Evolutionary conservation across 2,113 vertebrate genomes (phyloP).

Genomic region (Pelmatolapia mariae): DNA sequence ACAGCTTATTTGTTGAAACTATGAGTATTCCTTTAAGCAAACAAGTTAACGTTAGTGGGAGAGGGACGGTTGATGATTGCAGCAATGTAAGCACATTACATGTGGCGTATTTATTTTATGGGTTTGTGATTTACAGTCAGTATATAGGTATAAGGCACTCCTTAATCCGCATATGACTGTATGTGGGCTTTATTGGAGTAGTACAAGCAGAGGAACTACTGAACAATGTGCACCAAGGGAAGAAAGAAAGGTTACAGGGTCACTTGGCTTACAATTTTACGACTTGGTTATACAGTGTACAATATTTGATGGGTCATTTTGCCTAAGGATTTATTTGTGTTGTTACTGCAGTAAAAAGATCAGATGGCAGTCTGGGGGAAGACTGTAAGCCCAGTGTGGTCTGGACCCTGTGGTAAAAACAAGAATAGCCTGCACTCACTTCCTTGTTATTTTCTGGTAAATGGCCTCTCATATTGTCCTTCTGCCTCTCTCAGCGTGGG

Average conservation of each 20-base stretch:
- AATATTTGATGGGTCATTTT: neutral
- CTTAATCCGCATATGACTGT: neutral
- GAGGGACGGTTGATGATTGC: neutral
- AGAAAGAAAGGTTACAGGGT: neutral
- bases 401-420: neutral
- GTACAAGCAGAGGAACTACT: neutral
- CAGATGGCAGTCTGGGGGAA: neutral
- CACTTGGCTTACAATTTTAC: neutral
- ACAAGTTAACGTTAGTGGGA: neutral
- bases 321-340: neutral
- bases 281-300: neutral
- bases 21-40: slow-evolving; percentile 40
- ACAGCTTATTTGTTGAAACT: slow-evolving; percentile 13
- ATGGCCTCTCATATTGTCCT: slow-evolving; percentile 8
- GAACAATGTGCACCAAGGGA: neutral
- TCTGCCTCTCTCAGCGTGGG: neutral
- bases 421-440: neutral
- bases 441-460: slow-evolving; percentile 13
- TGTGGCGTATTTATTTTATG: slow-evolving; percentile 8
- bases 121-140: slow-evolving; percentile 5
- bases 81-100: neutral
- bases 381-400: neutral
- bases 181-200: neutral
- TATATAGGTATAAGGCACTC: slow-evolving; percentile 13
- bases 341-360: neutral